Base-by-base conservation (phyloP, 2,888 invertebrate species). In the Chalcis sispes region DNA sequence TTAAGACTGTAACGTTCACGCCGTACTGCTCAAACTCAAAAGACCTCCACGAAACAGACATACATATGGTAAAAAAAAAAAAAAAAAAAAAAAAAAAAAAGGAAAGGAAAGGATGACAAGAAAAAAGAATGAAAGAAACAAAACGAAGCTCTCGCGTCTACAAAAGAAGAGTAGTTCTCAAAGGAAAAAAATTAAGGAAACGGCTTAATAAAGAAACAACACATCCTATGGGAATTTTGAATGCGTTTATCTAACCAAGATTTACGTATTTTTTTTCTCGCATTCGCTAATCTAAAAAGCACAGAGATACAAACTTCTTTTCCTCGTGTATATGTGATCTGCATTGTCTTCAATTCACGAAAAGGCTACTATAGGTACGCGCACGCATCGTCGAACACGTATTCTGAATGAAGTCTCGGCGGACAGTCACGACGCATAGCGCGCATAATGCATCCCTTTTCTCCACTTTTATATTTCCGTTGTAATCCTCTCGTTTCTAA, bases 21-120 rank as follows among this genome's bases (percentile, higher is more conserved):
- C 40, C n/a, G 32, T 42, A 29, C 42, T 77, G 71, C 62, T 52
- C 71, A 50, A 70, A 70, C 73, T 74, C 32, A 77, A 77, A 77
- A 18, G 50, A 0, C 46, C 36, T 23, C 13, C 42, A 13, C 18
- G n/a, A 15, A 5, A 50, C 27, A 69, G 48, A 61, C 54, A 46
- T 58, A 36, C 42, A 20, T 4, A 4, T 40, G 18, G 18, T 8
- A 7, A 42, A 25, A 25, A 7, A 1, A 7, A 8, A 32, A 18
- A 7, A 29, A 18, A 36, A 15, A 20, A 32, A n/a, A n/a, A n/a
- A n/a, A n/a, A n/a, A n/a, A n/a, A n/a, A n/a, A n/a, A 27, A 18
- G n/a, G 8, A 42, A 25, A 25, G 4, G 1, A 7, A 8, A 32
- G 18, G 8, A 29, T n/a, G 58, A 15, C 40, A 32, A n/a, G n/a